Evolutionary conservation across 2,113 vertebrate genomes (phyloP), one percentile per base, ranked within the genome.

Genomic region (Tetrao urogallus): DNA sequence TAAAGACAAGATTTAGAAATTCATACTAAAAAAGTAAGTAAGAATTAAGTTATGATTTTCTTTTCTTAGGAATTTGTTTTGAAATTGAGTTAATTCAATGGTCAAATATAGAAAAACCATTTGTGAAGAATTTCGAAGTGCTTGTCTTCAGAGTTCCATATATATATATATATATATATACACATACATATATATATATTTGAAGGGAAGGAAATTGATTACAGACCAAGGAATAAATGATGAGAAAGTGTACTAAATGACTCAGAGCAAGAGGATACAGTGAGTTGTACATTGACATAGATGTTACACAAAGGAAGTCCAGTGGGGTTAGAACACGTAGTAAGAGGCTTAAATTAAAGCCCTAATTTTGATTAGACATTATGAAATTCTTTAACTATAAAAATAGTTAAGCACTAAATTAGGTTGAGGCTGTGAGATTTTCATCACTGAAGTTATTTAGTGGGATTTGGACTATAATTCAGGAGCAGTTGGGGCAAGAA

Each of bases 291-390:
- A 21, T 52, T 95, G 81, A 52, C 36, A 82, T 32, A 77, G 54
- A 72, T 19, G 48, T 50, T 71, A 14, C 65, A 72, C 21, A 69
- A 15, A 65, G 50, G 13, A 43, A 82, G 67, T 76, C 36, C n/a
- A 21, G 6, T 36, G 74, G 40, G 61, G 10, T 82, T 30, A 82
- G 58, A 89, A 87, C 36, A 87, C 43, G 27, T 43, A 96, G 70
- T 40, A 89, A 91, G 71, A 92, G 34, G 54, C 63, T 95, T 92
- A 94, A 92, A 87, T 3, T 52, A 47, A 92, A 89, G 38, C 32
- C 30, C 86, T 69, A 72, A 65, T 13, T 87, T 82, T 91, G 82
- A 89, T 89, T 84, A 89, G 57, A 82, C 74, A 72, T 72, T 91
- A 61, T 24, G 60, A 89, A 86, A 93, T 65, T 40, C 73, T 95